Evolutionary conservation across 2,113 vertebrate genomes (phyloP).

Genomic region (Petaurus breviceps): DNA sequence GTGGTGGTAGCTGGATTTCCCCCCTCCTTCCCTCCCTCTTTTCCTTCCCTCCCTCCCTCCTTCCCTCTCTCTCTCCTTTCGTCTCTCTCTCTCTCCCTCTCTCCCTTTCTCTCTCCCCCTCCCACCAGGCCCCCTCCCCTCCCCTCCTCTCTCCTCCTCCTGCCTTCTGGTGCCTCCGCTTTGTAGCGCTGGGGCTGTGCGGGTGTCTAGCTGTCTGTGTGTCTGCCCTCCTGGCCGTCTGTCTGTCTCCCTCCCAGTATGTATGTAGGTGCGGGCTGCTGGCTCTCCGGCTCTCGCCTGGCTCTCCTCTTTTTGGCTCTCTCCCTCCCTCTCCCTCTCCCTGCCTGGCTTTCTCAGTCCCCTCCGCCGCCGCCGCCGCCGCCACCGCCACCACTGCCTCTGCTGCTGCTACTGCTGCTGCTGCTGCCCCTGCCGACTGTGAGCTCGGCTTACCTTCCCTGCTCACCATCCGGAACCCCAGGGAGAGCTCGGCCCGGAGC

Average conservation of each 20-base stretch:
- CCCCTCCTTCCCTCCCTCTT: slow-evolving; percentile 73
- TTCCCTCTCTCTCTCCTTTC: slow-evolving; percentile 76
- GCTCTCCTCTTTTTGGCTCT: slow-evolving; percentile 76
- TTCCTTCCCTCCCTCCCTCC: slow-evolving; percentile 74
- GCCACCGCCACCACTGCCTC: slow-evolving; percentile 33
- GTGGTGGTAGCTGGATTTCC: slow-evolving; percentile 80
- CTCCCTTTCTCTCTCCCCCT: slow-evolving; percentile 74
- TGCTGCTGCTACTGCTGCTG: slow-evolving; percentile 37
- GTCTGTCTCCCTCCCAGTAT: slow-evolving; percentile 75
- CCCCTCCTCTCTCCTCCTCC: slow-evolving; percentile 77
- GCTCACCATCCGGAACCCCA: slow-evolving; percentile 84
- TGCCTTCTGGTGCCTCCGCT: slow-evolving; percentile 79
- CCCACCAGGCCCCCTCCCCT: slow-evolving; percentile 78
- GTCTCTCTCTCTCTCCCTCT: slow-evolving; percentile 64
- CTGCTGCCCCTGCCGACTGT: slow-evolving; percentile 69
- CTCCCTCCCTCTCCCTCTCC: slow-evolving; percentile 78
- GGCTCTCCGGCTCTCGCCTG: slow-evolving; percentile 77
- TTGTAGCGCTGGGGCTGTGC: slow-evolving; percentile 74
- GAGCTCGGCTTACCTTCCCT: slow-evolving; percentile 82
- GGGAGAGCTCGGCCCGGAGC: slow-evolving; percentile 82
- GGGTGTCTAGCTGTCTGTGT: slow-evolving; percentile 77
- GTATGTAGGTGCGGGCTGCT: slow-evolving; percentile 73
- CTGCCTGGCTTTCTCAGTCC: slow-evolving; percentile 80
- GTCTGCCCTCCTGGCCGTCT: slow-evolving; percentile 75
- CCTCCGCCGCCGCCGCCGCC: slow-evolving; percentile 78